These are phyloP conservation scores for Merodon equestris DNA, from an alignment of 2,888 invertebrate genomes.

Conservation along the genomic window DNA sequence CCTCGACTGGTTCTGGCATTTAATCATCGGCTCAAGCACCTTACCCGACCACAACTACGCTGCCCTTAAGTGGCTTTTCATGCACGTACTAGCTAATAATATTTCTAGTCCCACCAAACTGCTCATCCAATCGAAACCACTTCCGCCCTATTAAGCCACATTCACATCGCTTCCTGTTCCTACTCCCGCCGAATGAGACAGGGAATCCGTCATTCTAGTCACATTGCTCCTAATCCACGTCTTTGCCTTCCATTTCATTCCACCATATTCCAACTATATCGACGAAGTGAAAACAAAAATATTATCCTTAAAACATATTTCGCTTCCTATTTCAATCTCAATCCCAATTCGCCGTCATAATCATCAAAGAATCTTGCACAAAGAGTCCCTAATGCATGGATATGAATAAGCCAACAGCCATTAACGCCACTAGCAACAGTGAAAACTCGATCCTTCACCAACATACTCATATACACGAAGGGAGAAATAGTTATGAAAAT, in stretches of 20 bases:
- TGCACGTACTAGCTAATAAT: too few relatives aligned
- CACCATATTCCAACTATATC: too few relatives aligned
- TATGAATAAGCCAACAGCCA: slow-evolving; percentile 65
- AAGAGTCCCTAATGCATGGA: slow-evolving; percentile 62
- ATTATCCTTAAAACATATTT: slow-evolving; percentile 57
- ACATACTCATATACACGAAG: neutral
- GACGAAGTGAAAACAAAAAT: slow-evolving; percentile 60
- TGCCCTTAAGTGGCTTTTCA: too few relatives aligned
- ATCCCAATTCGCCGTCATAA: slow-evolving; percentile 34
- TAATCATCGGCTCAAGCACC: too few relatives aligned
- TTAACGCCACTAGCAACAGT: slow-evolving; percentile 53
- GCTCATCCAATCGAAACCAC: too few relatives aligned
- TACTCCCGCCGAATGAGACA: too few relatives aligned
- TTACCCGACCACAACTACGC: too few relatives aligned
- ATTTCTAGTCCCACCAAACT: too few relatives aligned
- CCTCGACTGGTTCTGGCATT: too few relatives aligned
- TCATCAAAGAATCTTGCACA: slow-evolving; percentile 61
- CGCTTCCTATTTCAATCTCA: slow-evolving; percentile 41
- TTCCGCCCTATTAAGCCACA: too few relatives aligned
- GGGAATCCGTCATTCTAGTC: slow-evolving; percentile 18
- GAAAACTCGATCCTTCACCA: neutral
- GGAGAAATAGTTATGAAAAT: slow-evolving; percentile 68
- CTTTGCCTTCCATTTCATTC: too few relatives aligned
- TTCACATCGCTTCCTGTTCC: too few relatives aligned
- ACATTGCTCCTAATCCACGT: slow-evolving; percentile 41